These are phyloP conservation scores for Brachyopa scutellaris DNA, from an alignment of 2,888 invertebrate genomes.

Conservation along the genomic window DNA sequence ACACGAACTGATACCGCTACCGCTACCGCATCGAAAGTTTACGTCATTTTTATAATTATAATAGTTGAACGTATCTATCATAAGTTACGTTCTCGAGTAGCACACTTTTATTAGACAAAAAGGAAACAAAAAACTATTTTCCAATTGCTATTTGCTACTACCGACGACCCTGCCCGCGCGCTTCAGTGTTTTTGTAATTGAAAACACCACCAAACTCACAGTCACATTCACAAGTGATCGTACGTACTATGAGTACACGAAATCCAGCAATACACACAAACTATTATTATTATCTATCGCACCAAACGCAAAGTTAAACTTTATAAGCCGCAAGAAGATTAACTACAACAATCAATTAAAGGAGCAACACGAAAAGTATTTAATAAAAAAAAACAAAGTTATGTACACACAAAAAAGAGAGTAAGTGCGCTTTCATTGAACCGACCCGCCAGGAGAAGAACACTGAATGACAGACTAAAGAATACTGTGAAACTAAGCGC, in stretches of 20 bases:
- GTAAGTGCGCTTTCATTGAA: conserved; percentile 24
- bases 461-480: conserved; percentile 44
- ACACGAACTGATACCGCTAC: conserved; percentile 33
- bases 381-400: conserved; percentile 11
- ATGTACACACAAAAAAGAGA: conserved; percentile 10
- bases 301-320: conserved; percentile 17
- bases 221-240: conserved; percentile 15
- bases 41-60: conserved; percentile 55
- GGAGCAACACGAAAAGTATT: conserved; percentile 25
- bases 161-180: neutral
- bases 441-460: conserved; percentile 37
- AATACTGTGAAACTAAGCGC: conserved; percentile 64
- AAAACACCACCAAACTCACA: conserved; percentile 3
- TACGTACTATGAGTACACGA: conserved; percentile 30
- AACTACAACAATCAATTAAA: conserved; percentile 64
- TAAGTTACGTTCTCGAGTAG: conserved; percentile 42
- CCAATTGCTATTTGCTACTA: conserved; percentile 9
- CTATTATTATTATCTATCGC: conserved; percentile 54
- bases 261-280: conserved; percentile 26
- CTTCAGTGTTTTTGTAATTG: conserved; percentile 8
- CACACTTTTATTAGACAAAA: conserved; percentile 22
- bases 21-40: conserved; percentile 34
- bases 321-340: conserved; percentile 33
- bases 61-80: conserved; percentile 46
- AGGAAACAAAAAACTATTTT: conserved; percentile 28